Base-by-base conservation (phyloP, 2,797 vertebrate genomes). In the Gypaetus barbatus region DNA sequence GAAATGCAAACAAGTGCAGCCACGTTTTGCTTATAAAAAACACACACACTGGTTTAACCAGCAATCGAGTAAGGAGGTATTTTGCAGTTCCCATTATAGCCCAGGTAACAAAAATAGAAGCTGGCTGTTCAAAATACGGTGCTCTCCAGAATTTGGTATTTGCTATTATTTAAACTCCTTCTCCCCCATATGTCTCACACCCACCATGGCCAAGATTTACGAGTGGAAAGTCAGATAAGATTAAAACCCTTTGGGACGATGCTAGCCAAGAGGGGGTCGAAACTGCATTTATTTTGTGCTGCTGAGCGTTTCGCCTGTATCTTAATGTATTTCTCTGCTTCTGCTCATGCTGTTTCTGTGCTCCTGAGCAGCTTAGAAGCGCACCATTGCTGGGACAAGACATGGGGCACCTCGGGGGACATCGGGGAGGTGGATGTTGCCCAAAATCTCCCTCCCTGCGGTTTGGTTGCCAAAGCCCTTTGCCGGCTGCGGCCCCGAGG, bases 41-140 rank as follows among this genome's bases (percentile, higher is more conserved):
- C 84, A 21, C 74, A 30, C 39, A 5, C 6, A 0, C 10, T 1
- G 2, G 22, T 44, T 84, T 33, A 64, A 44, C 46, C 31, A 10
- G 89, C 11, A 2, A 7, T 11, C 1, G 2, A 30, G 43, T 4
- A 7, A 24, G 61, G 75, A 82, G 68, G 43, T 23, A 7, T 57
- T 51, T 41, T 33, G 89, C 35, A 6, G 68, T 35, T 78, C 84
- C 90, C 8, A 0, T 73, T 76, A 69, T 19, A 80, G 68, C 31
- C 13, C 87, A 51, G 63, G 84, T 64, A 49, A 61, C 87, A 80
- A 49, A 96, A 91, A 77, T 41, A 96, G 95, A 61, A 89, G 44
- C 87, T 33, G 61, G 57, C 39, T 78, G 33, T 85, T 68, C 79
- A 41, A 71, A 93, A 94, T 21, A 19, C 65, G 52, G 69, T n/a